These are phyloP conservation scores for Calliopum simillimum DNA, from an alignment of 2,888 invertebrate species.

Conservation along the genomic window DNA sequence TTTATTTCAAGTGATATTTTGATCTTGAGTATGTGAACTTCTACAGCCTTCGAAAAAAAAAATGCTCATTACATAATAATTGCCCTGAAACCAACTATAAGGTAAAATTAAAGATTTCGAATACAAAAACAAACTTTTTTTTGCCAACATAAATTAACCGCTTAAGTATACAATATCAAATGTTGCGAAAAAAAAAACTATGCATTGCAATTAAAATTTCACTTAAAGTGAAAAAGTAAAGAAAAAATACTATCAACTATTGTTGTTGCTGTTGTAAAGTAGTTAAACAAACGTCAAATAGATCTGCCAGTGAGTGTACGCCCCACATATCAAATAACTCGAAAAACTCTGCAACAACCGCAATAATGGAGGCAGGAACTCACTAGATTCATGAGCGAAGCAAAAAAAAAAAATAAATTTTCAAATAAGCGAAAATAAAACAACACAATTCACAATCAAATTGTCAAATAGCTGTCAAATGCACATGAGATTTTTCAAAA, in stretches of 20 bases:
- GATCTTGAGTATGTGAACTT: no score
- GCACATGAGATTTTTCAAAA: constrained; percentile 21
- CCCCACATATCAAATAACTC: constrained; percentile 6
- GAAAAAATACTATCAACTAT: neutral
- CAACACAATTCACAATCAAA: constrained; percentile 36
- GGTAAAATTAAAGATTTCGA: no score
- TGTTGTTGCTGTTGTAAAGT: neutral
- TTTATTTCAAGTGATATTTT: no score
- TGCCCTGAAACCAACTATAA: no score
- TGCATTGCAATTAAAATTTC: constrained; percentile 18
- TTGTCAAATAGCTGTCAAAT: constrained; percentile 39
- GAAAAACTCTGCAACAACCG: neutral
- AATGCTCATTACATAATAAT: no score
- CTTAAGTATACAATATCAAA: neutral
- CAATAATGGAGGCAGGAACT: neutral
- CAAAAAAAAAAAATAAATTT: neutral
- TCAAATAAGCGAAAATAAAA: constrained; percentile 13
- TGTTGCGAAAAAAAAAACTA: neutral
- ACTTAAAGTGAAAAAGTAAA: constrained; percentile 14
- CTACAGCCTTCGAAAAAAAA: no score
- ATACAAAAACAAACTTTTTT: no score
- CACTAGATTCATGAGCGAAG: neutral
- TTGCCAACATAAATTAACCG: constrained; percentile 9
- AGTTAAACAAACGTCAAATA: neutral
- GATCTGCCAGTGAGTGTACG: neutral